A percentile compares a stretch with the other conserved stretches of the same genome.
phyloP scores from a whole-genome alignment of 2,113 vertebrate species.

The Centropus unirufus region DNA sequence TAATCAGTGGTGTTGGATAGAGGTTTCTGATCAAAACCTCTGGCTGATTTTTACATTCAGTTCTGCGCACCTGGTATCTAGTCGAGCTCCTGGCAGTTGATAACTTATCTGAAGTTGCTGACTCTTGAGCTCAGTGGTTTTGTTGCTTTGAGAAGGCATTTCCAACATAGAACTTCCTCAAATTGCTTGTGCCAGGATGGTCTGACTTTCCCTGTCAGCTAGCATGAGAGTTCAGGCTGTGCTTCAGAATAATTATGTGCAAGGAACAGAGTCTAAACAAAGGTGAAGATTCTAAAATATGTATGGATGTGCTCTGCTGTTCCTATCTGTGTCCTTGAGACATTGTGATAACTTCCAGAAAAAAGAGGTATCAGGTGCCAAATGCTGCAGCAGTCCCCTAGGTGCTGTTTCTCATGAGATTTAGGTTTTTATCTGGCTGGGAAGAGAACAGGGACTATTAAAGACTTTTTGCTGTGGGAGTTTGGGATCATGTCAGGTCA shows the following conservation, averaged over 20 bases:
- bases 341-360: background rate
- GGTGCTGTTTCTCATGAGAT: background rate
- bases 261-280: background rate
- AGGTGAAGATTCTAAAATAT: background rate
- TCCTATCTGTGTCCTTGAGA: background rate
- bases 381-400: background rate
- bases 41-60: background rate
- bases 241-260: background rate
- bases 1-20: background rate
- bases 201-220: background rate
- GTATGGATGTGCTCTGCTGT: background rate
- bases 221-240: background rate
- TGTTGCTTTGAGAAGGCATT: background rate
- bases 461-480: background rate
- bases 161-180: background rate
- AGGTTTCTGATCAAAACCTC: background rate
- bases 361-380: background rate
- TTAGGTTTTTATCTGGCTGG: background rate
- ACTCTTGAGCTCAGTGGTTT: background rate
- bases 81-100: fast-evolving
- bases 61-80: background rate
- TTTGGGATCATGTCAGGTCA: background rate
- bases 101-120: background rate
- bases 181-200: background rate
- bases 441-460: background rate